Conservation (phyloP, 2,113 vertebrate genomes). For the Coregonus clupeaformis region DNA sequence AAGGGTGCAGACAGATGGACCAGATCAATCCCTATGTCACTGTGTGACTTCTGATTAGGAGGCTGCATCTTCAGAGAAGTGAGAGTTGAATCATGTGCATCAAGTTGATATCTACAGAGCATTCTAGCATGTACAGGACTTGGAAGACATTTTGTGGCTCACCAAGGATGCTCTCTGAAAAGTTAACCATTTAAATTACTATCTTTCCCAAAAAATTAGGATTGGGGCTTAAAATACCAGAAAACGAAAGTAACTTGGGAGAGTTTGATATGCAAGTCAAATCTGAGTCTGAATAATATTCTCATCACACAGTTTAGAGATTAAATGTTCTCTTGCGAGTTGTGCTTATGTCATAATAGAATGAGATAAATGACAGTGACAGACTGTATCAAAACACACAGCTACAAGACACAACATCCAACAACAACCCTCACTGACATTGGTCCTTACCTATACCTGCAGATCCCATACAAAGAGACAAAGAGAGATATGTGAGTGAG, state of each 20-base stretch:
- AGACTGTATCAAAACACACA: constrained; percentile 22
- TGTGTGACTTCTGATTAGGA: not conserved
- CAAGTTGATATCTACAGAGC: not conserved
- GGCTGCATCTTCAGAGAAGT: no score
- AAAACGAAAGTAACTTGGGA: no score
- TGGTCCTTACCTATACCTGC: constrained; percentile 75
- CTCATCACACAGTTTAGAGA: no score
- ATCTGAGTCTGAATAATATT: no score
- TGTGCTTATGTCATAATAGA: not conserved
- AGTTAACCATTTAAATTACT: not conserved
- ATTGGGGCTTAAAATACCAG: no score
- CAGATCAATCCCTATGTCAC: not conserved
- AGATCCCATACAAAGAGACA: constrained; percentile 37
- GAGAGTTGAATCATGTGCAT: not conserved
- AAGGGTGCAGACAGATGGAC: no score
- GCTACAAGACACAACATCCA: constrained; percentile 25
- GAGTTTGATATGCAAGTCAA: no score
- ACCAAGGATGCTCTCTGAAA: constrained; percentile 27
- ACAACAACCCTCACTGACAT: constrained; percentile 32
- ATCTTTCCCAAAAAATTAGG: no score
- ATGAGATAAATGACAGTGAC: constrained; percentile 28
- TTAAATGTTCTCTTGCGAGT: no score
- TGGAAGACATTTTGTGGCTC: constrained; percentile 1
- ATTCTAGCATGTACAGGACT: not conserved
- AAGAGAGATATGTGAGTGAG: constrained; percentile 37